Percentiles rank a stretch among this genome's conserved stretches.
Conservation (phyloP, 2,888 invertebrate genomes). For the Phyllotreta striolata region DNA sequence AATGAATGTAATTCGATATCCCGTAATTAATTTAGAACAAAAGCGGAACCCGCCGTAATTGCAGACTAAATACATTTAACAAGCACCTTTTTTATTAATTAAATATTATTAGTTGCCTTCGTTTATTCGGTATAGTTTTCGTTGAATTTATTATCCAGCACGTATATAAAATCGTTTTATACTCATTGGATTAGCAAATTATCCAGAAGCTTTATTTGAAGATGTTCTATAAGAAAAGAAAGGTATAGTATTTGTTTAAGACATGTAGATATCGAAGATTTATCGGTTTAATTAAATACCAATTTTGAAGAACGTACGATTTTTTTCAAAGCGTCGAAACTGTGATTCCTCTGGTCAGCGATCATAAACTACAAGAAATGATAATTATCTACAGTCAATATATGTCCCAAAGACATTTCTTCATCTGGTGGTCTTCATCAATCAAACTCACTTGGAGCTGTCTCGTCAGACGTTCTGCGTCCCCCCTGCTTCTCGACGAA, state of each 20-base stretch:
- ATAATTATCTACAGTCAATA: conserved; percentile 60
- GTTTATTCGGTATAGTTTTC: conserved; percentile 13
- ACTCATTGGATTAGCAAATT: background rate
- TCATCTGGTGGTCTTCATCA: conserved; percentile 62
- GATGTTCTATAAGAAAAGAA: background rate
- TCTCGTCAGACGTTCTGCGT: conserved; percentile 45
- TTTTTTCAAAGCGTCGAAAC: conserved; percentile 22
- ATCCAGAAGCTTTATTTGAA: background rate
- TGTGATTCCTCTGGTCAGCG: conserved; percentile 29
- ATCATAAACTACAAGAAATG: conserved; percentile 39
- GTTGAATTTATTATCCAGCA: conserved; percentile 1
- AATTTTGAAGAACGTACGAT: conserved; percentile 15
- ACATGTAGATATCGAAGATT: background rate
- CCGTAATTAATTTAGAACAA: conserved; percentile 20
- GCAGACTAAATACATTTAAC: conserved; percentile 11
- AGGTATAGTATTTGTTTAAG: background rate
- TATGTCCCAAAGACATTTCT: conserved; percentile 59
- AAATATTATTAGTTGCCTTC: conserved; percentile 14
- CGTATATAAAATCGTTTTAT: background rate
- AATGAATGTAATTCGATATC: conserved; percentile 21
- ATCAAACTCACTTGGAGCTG: conserved; percentile 59
- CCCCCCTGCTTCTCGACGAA: conserved; percentile 46
- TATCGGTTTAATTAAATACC: conserved; percentile 12
- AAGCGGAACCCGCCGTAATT: conserved; percentile 13
- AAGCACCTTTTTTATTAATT: conserved; percentile 19